phyloP scores from a whole-genome alignment of 1,140 invertebrate genomes.

The Medauroidea extradentata region DNA sequence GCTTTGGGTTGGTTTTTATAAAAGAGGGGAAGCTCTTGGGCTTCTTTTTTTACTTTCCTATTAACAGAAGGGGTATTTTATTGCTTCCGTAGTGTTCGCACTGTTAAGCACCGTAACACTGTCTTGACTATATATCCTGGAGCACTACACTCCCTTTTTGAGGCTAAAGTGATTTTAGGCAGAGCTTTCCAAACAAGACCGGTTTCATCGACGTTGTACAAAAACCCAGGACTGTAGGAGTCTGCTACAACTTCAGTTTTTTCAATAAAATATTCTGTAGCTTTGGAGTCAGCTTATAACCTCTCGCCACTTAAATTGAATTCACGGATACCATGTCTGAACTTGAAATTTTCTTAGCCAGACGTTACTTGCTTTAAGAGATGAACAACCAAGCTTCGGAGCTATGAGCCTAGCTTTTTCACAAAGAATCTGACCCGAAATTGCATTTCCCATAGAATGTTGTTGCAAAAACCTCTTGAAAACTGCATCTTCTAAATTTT shows the following conservation, averaged over 20 bases:
- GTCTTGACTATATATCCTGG: constrained; percentile 38
- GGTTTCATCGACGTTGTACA: constrained; percentile 43
- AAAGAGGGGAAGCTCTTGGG: constrained; percentile 3
- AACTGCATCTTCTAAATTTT: no score
- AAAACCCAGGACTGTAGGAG: background rate
- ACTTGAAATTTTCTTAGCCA: background rate
- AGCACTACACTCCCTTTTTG: no score
- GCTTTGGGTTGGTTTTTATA: constrained; percentile 1
- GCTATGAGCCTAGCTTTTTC: background rate
- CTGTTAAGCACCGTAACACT: constrained; percentile 37
- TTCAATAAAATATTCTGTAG: background rate
- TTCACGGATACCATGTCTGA: background rate
- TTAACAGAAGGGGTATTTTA: no score
- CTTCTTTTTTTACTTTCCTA: constrained; percentile 21
- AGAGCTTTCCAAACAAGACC: constrained; percentile 40
- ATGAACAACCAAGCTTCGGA: no score
- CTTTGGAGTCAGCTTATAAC: background rate
- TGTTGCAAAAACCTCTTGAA: background rate
- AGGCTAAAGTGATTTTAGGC: constrained; percentile 35
- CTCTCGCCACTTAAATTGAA: background rate
- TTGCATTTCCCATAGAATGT: background rate
- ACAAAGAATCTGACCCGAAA: background rate
- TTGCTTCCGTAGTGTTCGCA: constrained; percentile 33
- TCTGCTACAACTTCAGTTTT: background rate
- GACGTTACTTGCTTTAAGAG: no score